These are phyloP conservation scores for Caprella mutica DNA, from an alignment of 2,888 invertebrate species.

Conservation along the genomic window DNA sequence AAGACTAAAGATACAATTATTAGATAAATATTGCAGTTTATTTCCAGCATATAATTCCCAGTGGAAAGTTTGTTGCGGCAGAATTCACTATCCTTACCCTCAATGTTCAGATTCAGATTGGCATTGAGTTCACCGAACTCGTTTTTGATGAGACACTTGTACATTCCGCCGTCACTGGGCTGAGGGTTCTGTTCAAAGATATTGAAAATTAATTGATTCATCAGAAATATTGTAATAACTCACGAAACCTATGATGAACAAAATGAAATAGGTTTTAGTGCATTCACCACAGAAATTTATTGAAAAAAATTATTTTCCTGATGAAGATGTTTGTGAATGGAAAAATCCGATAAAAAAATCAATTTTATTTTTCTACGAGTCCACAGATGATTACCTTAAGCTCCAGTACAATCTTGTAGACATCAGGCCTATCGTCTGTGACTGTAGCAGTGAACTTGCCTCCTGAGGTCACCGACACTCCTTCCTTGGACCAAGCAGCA, in stretches of 20 bases:
- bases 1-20: background rate
- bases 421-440: conserved; percentile 27
- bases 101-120: conserved; percentile 92
- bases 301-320: no score
- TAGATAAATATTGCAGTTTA: no score
- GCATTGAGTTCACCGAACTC: conserved; percentile 91
- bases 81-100: conserved; percentile 58
- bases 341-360: no score
- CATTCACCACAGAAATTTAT: no score
- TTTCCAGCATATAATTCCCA: no score
- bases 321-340: no score
- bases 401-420: conserved; percentile 33
- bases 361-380: no score
- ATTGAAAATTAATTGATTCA: no score
- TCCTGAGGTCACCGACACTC: conserved; percentile 22
- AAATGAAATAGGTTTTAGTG: no score
- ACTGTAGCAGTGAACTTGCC: conserved; percentile 26
- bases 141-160: conserved; percentile 96
- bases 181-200: conserved; percentile 63
- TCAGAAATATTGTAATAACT: no score
- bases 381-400: conserved; percentile 32
- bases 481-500: conserved; percentile 55
- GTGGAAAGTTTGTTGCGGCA: background rate
- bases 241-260: no score
- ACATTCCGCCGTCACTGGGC: conserved; percentile 89